phyloP scores from a whole-genome alignment of 2,797 vertebrate species.

The Cephalopachus bancanus region DNA sequence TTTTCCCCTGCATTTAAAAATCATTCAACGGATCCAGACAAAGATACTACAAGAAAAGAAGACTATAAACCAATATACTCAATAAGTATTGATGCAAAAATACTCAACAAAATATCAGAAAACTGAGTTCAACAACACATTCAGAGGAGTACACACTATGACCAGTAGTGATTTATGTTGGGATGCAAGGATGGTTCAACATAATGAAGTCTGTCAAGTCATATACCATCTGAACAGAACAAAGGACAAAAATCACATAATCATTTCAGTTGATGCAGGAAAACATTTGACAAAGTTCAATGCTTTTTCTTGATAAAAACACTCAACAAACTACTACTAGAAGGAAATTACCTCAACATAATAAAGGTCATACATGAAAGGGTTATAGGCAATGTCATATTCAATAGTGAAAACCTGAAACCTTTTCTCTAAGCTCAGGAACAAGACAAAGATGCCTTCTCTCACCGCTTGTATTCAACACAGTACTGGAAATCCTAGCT shows the following conservation, averaged over 20 bases:
- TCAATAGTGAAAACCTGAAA: background rate
- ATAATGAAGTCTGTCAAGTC: background rate
- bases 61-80: background rate
- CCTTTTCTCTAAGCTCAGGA: background rate
- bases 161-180: background rate
- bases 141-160: background rate
- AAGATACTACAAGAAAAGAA: constrained; percentile 11
- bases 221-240: background rate
- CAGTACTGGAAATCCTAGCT: background rate
- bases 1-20: constrained; percentile 48
- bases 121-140: constrained; percentile 7
- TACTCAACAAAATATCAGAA: background rate
- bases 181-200: background rate
- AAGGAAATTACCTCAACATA: background rate
- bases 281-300: background rate
- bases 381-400: background rate
- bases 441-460: background rate
- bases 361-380: background rate
- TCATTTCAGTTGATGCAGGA: background rate
- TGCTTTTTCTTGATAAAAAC: background rate
- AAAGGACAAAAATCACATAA: background rate
- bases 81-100: constrained; percentile 17
- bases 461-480: background rate
- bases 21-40: background rate
- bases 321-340: background rate